Conservation (phyloP, 1,140 invertebrate species). For the Drosophila funebris region DNA sequence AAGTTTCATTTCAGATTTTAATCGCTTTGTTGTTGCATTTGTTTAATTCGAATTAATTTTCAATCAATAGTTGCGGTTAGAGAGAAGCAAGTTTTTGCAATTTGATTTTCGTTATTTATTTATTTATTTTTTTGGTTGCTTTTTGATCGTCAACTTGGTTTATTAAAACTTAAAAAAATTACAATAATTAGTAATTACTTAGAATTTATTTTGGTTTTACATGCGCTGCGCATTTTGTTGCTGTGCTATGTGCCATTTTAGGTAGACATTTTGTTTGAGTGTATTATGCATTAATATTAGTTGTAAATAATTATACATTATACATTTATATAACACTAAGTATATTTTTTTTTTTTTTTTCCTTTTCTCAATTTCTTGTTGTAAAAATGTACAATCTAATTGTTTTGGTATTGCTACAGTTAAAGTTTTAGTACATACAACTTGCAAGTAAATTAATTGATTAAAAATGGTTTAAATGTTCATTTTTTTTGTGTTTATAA, state of each 20-base stretch:
- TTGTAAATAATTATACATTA: constrained; percentile 53
- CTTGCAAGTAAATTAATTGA: constrained; percentile 60
- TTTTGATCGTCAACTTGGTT: constrained; percentile 75
- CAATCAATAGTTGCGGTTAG: constrained; percentile 55
- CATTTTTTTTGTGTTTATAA: constrained; percentile 23
- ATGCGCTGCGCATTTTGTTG: constrained; percentile 74
- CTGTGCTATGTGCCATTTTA: constrained; percentile 54
- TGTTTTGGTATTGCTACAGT: constrained; percentile 77
- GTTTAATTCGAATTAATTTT: constrained; percentile 10
- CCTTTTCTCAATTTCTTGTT: constrained; percentile 1
- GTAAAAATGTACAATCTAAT: constrained; percentile 70
- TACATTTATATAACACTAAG: constrained; percentile 66
- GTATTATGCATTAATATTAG: constrained; percentile 76
- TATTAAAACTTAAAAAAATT: constrained; percentile 80
- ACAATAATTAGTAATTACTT: constrained; percentile 77
- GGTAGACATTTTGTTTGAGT: constrained; percentile 80
- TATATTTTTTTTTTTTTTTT: constrained; percentile 50
- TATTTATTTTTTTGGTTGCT: constrained; percentile 40
- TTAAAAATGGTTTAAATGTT: constrained; percentile 52
- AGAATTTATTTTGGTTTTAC: constrained; percentile 79
- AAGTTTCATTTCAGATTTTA: constrained; percentile 2
- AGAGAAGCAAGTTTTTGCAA: constrained; percentile 53
- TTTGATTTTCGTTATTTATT: constrained; percentile 25
- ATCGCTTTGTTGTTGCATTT: constrained; percentile 13
- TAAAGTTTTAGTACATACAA: constrained; percentile 75